Evolutionary conservation across 2,797 vertebrate genomes (phyloP), one percentile per base, ranked within the genome.

Genomic region (Pangasius mekongensis): DNA sequence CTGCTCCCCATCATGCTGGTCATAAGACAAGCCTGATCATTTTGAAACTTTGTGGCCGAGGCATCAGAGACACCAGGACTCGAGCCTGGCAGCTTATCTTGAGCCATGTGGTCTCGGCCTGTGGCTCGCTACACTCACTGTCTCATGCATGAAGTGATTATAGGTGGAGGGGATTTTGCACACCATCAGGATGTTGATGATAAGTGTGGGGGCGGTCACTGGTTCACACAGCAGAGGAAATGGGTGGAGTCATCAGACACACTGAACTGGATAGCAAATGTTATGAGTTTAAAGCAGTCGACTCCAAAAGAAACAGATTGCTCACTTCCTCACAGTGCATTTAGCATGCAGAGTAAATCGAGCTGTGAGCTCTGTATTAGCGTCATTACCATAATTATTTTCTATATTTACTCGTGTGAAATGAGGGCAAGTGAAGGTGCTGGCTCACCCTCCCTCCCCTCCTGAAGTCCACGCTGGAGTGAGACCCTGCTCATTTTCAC

Each of bases 321-420:
- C 11, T 77, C 74, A n/a, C 27, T 0, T 47, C 18, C 69, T 39
- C 30, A 2, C 5, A 30, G 64, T 13, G 2, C 64, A 66, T 7
- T 60, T 22, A 22, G 27, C 60, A 36, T 9, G 11, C 16, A 20
- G n/a, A 56, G 27, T 3, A 80, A 2, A 33, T 92, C 92, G 93
- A 95, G 95, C 94, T 95, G 94, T 94, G 93, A 93, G 94, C 92
- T 94, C 93, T 94, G 95, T 93, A 95, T 95, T 94, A 94, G 89
- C 93, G 91, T 93, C 95, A 94, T 94, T 94, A 95, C 92, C 91
- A 94, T 96, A 96, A 96, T 96, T 95, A 95, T 95, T 93, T 96
- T 96, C 96, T 96, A 96, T 95, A 95, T 96, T 95, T 95, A 95
- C 92, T 91, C 88, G 85, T 84, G 89, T 93, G 89, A 95, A 96